Evolutionary conservation across 2,888 invertebrate species (phyloP).

Genomic region (Dilophus febrilis): DNA sequence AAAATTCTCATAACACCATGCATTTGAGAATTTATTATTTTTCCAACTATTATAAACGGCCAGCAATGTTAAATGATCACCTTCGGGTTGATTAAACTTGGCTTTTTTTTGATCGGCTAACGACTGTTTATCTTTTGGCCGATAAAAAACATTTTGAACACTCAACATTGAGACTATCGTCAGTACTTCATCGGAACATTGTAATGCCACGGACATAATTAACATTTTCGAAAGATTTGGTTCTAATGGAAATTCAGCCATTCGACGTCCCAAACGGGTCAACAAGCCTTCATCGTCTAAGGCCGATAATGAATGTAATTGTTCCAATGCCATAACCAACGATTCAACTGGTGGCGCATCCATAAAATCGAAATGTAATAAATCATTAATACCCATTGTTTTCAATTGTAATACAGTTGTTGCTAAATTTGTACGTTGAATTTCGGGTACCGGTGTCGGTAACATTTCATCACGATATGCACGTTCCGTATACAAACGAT

Average conservation of each 20-base stretch:
- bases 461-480: conserved; percentile 99
- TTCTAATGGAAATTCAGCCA: conserved; percentile 99
- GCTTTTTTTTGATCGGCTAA: conserved; percentile 98
- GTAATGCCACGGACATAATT: conserved; percentile 95
- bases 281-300: conserved; percentile 86
- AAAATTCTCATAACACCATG: conserved; percentile 99
- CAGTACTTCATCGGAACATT: conserved; percentile 94
- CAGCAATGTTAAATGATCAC: conserved; percentile 92
- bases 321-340: conserved; percentile 92
- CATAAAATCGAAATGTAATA: conserved; percentile 99
- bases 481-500: conserved; percentile 92
- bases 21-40: conserved; percentile 96
- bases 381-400: conserved; percentile 98
- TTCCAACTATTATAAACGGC: conserved; percentile 99
- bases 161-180: conserved; percentile 98
- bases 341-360: conserved; percentile 98
- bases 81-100: conserved; percentile 97
- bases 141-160: conserved; percentile 95
- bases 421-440: conserved; percentile 94
- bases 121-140: conserved; percentile 89
- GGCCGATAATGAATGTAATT: conserved; percentile 90
- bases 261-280: conserved; percentile 66
- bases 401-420: conserved; percentile 87
- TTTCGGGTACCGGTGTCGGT: conserved; percentile 95
- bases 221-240: conserved; percentile 97